phyloP scores from a whole-genome alignment of 1,140 invertebrate genomes.

The Diachasma alloeum region DNA sequence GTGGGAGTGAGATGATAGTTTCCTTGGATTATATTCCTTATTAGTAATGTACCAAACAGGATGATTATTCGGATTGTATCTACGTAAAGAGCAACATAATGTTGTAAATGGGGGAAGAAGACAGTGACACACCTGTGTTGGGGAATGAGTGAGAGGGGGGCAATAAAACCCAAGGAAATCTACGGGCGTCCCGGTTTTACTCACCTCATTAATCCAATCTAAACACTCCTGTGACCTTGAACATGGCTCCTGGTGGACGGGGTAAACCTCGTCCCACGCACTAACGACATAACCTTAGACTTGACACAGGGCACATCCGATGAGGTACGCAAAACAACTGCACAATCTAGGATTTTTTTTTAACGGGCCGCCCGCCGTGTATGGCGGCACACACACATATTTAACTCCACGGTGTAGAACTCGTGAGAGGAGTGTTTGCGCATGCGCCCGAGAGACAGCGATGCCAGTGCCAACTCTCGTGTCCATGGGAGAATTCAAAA shows the following conservation, averaged over 20 bases:
- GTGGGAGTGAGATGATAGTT: background rate
- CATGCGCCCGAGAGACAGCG: background rate
- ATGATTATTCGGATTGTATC: background rate
- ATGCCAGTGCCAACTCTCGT: background rate
- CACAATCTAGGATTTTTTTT: slow-evolving; percentile 15
- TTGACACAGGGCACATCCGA: slow-evolving; percentile 27
- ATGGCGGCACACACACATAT: background rate
- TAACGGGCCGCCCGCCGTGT: slow-evolving; percentile 7
- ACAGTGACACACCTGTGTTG: slow-evolving; percentile 34
- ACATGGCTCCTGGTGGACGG: slow-evolving; percentile 16
- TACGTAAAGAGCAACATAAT: background rate
- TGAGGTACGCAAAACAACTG: slow-evolving; percentile 34
- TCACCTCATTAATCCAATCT: slow-evolving; percentile 9
- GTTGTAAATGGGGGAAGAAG: background rate
- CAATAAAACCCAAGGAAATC: slow-evolving; percentile 10
- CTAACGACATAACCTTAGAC: slow-evolving; percentile 38
- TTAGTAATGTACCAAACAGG: background rate
- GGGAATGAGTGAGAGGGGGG: background rate
- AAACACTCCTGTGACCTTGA: background rate
- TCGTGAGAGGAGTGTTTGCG: background rate
- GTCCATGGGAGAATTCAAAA: too few relatives aligned
- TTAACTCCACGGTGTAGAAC: background rate
- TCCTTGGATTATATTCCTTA: background rate
- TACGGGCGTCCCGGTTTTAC: slow-evolving; percentile 3
- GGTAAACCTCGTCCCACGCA: slow-evolving; percentile 11